A percentile compares a stretch with the other conserved stretches of the same genome.
These are phyloP conservation scores for Dreissena rostriformis DNA, from an alignment of 1,140 invertebrate species.

Conservation along the genomic window DNA sequence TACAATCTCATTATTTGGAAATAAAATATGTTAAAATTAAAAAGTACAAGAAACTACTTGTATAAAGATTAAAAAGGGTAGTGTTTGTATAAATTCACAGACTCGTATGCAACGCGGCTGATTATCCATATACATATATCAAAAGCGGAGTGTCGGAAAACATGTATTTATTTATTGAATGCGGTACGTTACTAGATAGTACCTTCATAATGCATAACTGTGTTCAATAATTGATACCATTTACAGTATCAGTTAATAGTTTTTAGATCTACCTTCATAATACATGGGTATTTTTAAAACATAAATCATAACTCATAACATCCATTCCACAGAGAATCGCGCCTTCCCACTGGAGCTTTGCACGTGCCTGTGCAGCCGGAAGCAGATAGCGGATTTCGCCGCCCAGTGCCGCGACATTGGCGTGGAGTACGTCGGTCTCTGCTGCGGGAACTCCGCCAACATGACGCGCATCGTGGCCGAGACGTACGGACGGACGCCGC, in stretches of 20 bases:
- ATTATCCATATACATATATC: background rate
- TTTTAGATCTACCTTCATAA: background rate
- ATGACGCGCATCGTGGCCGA: slow-evolving; percentile 71
- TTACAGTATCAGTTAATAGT: too few relatives aligned
- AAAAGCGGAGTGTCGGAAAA: background rate
- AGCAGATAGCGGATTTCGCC: slow-evolving; percentile 71
- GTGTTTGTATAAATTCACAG: background rate
- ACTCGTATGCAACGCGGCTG: too few relatives aligned
- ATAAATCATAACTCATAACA: background rate
- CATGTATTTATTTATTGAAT: background rate
- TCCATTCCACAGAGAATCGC: slow-evolving; percentile 11
- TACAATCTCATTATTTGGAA: too few relatives aligned
- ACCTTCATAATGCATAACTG: background rate
- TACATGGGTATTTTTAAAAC: background rate
- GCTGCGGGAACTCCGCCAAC: slow-evolving; percentile 74
- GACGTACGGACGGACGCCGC: slow-evolving; percentile 67
- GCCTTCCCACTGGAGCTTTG: slow-evolving; percentile 31
- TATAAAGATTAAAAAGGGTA: too few relatives aligned
- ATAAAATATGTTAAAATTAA: too few relatives aligned
- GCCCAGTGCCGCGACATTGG: slow-evolving; percentile 69
- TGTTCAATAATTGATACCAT: background rate
- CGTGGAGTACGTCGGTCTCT: slow-evolving; percentile 76
- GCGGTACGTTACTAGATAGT: background rate
- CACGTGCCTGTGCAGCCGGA: slow-evolving; percentile 59
- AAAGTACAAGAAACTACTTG: too few relatives aligned